Evolutionary conservation across 1,140 invertebrate genomes (phyloP).

Genomic region (Ips typographus): DNA sequence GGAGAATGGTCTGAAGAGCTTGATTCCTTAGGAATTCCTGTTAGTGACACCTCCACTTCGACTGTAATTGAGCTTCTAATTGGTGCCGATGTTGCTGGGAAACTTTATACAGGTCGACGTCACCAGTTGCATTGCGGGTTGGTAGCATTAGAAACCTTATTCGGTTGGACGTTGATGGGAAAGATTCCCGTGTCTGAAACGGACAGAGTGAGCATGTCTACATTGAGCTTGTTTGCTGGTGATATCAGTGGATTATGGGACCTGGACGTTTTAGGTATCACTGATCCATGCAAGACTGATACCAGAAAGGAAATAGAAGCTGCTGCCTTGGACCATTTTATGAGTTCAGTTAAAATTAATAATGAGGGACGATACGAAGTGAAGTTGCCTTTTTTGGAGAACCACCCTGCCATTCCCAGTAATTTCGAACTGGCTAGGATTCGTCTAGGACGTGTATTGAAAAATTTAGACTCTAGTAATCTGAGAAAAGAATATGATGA

Average conservation of each 20-base stretch:
- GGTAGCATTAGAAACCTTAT: slow-evolving; percentile 45
- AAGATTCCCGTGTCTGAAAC: slow-evolving; percentile 25
- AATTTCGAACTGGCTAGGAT: slow-evolving; percentile 19
- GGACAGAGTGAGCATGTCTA: neutral
- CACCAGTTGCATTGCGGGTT: slow-evolving; percentile 41
- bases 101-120: slow-evolving; percentile 43
- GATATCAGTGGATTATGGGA: slow-evolving; percentile 14
- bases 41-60: slow-evolving; percentile 11
- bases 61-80: slow-evolving; percentile 30
- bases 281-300: neutral
- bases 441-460: neutral
- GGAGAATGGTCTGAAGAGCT: slow-evolving; percentile 32
- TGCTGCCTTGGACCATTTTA: slow-evolving; percentile 12
- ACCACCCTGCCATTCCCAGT: slow-evolving; percentile 1
- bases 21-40: neutral
- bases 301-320: neutral
- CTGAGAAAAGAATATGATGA: slow-evolving; percentile 17
- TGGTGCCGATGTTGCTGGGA: slow-evolving; percentile 23
- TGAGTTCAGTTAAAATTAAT: slow-evolving; percentile 7
- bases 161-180: slow-evolving; percentile 49
- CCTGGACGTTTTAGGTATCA: slow-evolving; percentile 16
- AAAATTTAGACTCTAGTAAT: neutral
- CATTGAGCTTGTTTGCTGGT: neutral
- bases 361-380: slow-evolving; percentile 26
- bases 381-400: slow-evolving; percentile 5